Base-by-base conservation (phyloP, 2,113 vertebrate genomes). In the Psammodynastes pulverulentus region DNA sequence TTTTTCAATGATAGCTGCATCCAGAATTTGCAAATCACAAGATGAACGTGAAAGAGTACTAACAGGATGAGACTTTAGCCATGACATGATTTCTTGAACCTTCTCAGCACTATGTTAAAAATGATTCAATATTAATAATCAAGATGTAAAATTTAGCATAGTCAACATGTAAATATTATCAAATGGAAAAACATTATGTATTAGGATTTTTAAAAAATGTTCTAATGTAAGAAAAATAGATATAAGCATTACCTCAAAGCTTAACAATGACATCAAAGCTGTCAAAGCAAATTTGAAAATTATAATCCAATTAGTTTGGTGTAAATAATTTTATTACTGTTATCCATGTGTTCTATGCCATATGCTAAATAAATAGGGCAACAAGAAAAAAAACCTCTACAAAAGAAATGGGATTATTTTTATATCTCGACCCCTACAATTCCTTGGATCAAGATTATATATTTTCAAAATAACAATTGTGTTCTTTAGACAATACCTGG, bases 11-110 rank as follows among this genome's bases (percentile, higher is more conserved):
- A 99, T 98, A 88, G 97, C 98, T 90, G 97, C 94, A 95, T 98
- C 98, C 97, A 99, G 95, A 94, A 98, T 98, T 97, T 98, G 98
- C 93, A 98, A 97, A 95, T 98, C 98, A 97, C 98, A 99, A 86
- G 98, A 98, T 6, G 98, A 98, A 51, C 98, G 97, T 94, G 98
- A 98, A 53, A 98, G 95, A 86, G 98, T 97, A 94, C 98, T 98
- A 88, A 98, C 98, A 51, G 98, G 98, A 96, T 98, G 98, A 51
- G 97, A 96, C 95, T 98, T 98, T 84, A 99, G 95, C 98, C 98
- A 99, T 89, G 97, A 97, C 52, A 97, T 96, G 93, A 99, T 98
- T 97, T 98, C 98, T 96, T 98, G 98, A 92, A 99, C 98, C 94
- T 98, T 98, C 88, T 98, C 98, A 89, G 98, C 96, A 90, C 98